Conservation (phyloP, 2,888 invertebrate species). For the Polydrusus pterygomalis region DNA sequence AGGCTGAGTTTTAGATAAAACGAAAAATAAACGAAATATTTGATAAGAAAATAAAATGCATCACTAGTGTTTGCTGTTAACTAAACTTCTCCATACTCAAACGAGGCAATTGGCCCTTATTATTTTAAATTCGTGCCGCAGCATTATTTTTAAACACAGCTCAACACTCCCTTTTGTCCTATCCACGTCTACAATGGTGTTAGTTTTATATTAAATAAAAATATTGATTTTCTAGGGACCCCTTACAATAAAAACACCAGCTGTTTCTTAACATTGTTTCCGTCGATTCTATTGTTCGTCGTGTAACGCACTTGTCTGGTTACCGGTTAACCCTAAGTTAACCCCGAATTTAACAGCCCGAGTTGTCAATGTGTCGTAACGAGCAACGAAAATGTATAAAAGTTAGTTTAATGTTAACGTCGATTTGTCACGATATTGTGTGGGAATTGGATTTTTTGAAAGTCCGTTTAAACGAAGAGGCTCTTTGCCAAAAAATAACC, state of each 20-base stretch:
- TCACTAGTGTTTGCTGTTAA: no score
- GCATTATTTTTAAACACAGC: slow-evolving; percentile 23
- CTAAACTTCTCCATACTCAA: neutral
- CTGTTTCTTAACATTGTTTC: slow-evolving; percentile 30
- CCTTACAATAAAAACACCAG: slow-evolving; percentile 31
- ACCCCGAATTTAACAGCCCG: slow-evolving; percentile 28
- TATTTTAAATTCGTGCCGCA: slow-evolving; percentile 23
- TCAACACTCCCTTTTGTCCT: slow-evolving; percentile 24
- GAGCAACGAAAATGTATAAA: neutral
- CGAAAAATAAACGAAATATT: no score
- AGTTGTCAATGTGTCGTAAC: slow-evolving; percentile 36
- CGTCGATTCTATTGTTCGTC: slow-evolving; percentile 29
- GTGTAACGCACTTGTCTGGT: slow-evolving; percentile 40
- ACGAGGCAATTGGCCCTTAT: slow-evolving; percentile 5
- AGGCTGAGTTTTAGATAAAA: no score
- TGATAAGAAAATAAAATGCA: no score
- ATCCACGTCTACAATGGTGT: slow-evolving; percentile 17
- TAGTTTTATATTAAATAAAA: slow-evolving; percentile 31
- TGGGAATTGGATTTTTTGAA: neutral
- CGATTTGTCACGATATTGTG: neutral
- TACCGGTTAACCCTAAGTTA: slow-evolving; percentile 33
- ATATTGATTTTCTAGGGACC: slow-evolving; percentile 28
- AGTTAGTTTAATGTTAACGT: neutral
- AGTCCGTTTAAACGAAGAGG: neutral
- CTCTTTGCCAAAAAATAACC: no score